Conservation (phyloP, 2,888 invertebrate genomes). For the Thymelicus acteon region DNA sequence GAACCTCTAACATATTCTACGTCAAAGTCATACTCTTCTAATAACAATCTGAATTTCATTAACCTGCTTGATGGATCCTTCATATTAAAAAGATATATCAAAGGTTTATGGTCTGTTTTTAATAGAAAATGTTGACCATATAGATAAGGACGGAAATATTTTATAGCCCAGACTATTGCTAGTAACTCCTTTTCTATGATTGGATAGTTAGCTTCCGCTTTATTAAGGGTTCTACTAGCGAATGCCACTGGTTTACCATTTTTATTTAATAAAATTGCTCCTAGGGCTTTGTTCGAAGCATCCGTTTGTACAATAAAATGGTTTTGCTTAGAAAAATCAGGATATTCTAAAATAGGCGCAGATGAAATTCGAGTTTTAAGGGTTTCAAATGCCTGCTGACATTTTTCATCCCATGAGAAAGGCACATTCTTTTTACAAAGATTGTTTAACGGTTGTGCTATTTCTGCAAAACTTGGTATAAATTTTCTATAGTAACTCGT, state of each 20-base stretch:
- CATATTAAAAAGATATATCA: too few relatives aligned
- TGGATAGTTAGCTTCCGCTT: conserved; percentile 19
- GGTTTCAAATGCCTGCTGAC: conserved; percentile 33
- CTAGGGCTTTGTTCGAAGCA: conserved; percentile 35
- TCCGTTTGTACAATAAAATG: conserved; percentile 39
- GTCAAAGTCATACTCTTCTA: conserved; percentile 36
- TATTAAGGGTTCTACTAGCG: conserved; percentile 29
- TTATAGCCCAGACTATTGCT: conserved; percentile 39
- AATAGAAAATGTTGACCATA: conserved; percentile 37
- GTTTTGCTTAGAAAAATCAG: conserved; percentile 30
- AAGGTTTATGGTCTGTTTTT: too few relatives aligned
- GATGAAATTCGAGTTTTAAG: conserved; percentile 21
- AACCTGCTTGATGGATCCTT: too few relatives aligned
- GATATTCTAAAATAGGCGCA: conserved; percentile 35
- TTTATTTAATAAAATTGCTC: conserved; percentile 27
- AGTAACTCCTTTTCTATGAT: conserved; percentile 34
- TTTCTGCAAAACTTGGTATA: too few relatives aligned
- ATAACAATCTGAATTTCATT: too few relatives aligned
- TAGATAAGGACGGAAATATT: conserved; percentile 40
- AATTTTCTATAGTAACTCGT: conserved; percentile 31
- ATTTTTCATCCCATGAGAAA: conserved; percentile 32
- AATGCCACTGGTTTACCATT: conserved; percentile 29
- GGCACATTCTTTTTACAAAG: conserved; percentile 31
- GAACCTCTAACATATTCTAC: conserved; percentile 39
- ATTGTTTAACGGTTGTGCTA: conserved; percentile 34